A percentile compares a stretch with the other conserved stretches of the same genome.
Conservation (phyloP, 2,113 vertebrate species). For the Saguinus imperator region DNA sequence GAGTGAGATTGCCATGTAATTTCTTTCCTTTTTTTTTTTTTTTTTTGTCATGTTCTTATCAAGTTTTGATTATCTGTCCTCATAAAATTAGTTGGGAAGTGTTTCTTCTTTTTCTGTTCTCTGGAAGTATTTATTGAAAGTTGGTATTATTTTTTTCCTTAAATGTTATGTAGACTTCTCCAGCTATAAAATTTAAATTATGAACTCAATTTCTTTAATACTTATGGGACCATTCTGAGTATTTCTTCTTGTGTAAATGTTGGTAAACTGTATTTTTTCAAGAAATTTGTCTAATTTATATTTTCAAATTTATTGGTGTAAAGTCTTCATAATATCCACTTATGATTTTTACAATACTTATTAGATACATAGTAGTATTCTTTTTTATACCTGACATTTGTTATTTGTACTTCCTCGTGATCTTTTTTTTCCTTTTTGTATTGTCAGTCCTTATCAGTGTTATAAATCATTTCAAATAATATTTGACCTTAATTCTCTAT, state of each 20-base stretch:
- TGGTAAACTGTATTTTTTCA: not conserved
- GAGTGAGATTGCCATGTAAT: not conserved
- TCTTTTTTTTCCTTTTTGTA: not conserved
- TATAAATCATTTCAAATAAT: conserved; percentile 4
- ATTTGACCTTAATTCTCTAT: not conserved
- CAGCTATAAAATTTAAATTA: conserved; percentile 23
- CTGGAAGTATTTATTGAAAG: not conserved
- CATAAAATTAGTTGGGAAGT: not conserved
- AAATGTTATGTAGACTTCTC: conserved; percentile 1
- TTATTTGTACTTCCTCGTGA: not conserved
- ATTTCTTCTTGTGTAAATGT: conserved; percentile 23
- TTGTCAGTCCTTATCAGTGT: not conserved
- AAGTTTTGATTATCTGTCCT: conserved; percentile 26
- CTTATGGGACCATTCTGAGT: not conserved
- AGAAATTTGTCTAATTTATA: not conserved
- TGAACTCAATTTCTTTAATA: not conserved
- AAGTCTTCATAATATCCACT: not conserved
- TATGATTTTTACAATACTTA: not conserved
- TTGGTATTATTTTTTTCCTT: not conserved
- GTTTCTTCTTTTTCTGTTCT: not conserved
- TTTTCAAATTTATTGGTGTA: conserved; percentile 18
- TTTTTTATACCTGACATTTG: not conserved
- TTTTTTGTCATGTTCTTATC: conserved; percentile 1
- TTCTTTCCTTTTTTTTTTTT: not conserved
- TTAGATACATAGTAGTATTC: not conserved